These are phyloP conservation scores for Lepas anatifera DNA, from an alignment of 2,888 invertebrate genomes.

Conservation along the genomic window DNA sequence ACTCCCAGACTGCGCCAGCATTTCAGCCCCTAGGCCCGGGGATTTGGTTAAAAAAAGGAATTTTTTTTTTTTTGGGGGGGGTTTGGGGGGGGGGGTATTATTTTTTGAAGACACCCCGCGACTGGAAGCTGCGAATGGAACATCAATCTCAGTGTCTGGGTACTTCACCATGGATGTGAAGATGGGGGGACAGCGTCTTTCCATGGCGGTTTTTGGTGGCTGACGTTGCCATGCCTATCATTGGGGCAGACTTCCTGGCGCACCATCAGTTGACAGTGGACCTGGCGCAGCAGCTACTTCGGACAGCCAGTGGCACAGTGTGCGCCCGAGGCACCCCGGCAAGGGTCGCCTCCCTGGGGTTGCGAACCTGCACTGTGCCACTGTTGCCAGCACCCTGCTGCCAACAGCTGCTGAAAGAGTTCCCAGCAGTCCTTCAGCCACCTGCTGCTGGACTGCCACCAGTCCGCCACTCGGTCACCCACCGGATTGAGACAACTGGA, in stretches of 20 bases:
- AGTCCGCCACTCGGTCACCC: constrained; percentile 21
- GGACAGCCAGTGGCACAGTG: not conserved
- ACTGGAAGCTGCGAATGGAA: not conserved
- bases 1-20: not conserved
- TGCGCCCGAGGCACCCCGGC: not conserved
- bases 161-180: not conserved
- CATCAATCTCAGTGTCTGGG: not conserved
- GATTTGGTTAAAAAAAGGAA: too few species aligned
- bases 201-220: not conserved
- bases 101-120: not conserved
- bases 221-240: not conserved
- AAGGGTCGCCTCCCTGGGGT: too few species aligned
- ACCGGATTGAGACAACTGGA: constrained; percentile 29
- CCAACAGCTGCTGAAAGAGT: not conserved
- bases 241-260: not conserved
- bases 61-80: too few species aligned
- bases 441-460: constrained; percentile 28
- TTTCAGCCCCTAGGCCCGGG: too few species aligned
- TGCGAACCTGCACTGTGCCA: not conserved
- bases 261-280: not conserved
- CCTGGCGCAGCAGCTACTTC: not conserved
- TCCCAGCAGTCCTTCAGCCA: not conserved
- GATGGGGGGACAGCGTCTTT: not conserved
- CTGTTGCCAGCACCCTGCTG: not conserved
- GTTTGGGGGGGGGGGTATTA: too few species aligned